These are phyloP conservation scores for Silurus glanis DNA, from an alignment of 2,113 vertebrate species.

Conservation along the genomic window DNA sequence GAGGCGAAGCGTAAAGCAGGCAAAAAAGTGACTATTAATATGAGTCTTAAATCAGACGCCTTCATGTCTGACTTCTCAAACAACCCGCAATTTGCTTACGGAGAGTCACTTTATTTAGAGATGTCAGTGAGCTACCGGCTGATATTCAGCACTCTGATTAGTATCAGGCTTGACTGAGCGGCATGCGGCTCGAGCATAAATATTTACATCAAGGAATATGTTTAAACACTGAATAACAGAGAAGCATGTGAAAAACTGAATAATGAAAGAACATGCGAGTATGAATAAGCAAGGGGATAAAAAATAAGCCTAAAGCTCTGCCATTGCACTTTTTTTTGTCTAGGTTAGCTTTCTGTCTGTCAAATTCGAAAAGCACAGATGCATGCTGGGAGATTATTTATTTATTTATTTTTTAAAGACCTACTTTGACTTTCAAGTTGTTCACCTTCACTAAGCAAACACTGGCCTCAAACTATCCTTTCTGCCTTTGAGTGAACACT, in stretches of 20 bases:
- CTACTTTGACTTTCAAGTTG: slow-evolving; percentile 41
- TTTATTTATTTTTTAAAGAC: slow-evolving; percentile 21
- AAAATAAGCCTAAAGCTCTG: not conserved
- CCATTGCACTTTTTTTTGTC: not conserved
- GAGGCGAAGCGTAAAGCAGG: not conserved
- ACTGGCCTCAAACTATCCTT: slow-evolving; percentile 36
- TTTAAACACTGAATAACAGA: not conserved
- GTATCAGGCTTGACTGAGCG: not conserved
- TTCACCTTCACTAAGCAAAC: slow-evolving; percentile 45
- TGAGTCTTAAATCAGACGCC: not conserved
- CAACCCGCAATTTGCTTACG: not conserved
- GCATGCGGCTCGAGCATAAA: not conserved
- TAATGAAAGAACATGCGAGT: not conserved
- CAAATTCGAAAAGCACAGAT: slow-evolving; percentile 1
- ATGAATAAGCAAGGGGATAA: not conserved
- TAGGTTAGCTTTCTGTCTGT: not conserved
- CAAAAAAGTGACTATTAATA: not conserved
- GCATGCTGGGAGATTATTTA: not conserved
- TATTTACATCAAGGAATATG: not conserved
- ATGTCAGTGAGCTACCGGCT: not conserved
- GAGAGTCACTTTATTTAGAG: slow-evolving; percentile 7
- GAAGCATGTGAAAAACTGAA: not conserved
- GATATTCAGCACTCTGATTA: not conserved
- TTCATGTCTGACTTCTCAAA: slow-evolving; percentile 12
- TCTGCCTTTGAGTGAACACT: slow-evolving; percentile 27